Percentiles rank a stretch among this genome's conserved stretches.
These are phyloP conservation scores for Salvelinus namaycush DNA, from an alignment of 2,113 vertebrate genomes.

Conservation along the genomic window DNA sequence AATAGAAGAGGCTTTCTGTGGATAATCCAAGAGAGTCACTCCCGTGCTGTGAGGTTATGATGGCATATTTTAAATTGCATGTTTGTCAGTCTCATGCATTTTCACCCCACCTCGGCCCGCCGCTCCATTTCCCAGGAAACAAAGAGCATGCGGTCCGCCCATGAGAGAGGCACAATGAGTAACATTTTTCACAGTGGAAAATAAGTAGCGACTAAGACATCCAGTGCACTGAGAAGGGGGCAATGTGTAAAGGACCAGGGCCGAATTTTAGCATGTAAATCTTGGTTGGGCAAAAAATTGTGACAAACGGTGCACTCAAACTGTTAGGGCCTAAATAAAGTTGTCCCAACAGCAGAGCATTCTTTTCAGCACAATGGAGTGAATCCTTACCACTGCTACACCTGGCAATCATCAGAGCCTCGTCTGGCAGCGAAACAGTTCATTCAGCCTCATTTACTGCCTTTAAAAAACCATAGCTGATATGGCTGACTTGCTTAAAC, in stretches of 20 bases:
- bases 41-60: neutral
- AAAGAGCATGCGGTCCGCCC: neutral
- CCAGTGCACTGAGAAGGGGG: neutral
- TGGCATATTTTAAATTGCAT: neutral
- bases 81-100: no score
- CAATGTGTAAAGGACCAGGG: slow-evolving; percentile 1
- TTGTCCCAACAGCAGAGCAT: no score
- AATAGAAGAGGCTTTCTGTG: neutral
- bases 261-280: no score
- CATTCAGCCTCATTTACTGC: no score
- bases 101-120: neutral
- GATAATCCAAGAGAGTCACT: neutral
- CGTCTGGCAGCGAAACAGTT: no score
- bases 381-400: no score
- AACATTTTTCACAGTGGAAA: neutral
- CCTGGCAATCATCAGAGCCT: no score
- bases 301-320: neutral
- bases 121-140: slow-evolving; percentile 2
- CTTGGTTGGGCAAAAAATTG: no score
- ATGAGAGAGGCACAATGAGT: slow-evolving; percentile 2
- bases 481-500: no score
- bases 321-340: no score
- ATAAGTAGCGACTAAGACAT: slow-evolving; percentile 24
- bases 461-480: no score
- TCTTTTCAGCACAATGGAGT: no score